A percentile compares a stretch with the other conserved stretches of the same genome.
phyloP scores from a whole-genome alignment of 23 tunicate genomes.

The Corella eumyota region DNA sequence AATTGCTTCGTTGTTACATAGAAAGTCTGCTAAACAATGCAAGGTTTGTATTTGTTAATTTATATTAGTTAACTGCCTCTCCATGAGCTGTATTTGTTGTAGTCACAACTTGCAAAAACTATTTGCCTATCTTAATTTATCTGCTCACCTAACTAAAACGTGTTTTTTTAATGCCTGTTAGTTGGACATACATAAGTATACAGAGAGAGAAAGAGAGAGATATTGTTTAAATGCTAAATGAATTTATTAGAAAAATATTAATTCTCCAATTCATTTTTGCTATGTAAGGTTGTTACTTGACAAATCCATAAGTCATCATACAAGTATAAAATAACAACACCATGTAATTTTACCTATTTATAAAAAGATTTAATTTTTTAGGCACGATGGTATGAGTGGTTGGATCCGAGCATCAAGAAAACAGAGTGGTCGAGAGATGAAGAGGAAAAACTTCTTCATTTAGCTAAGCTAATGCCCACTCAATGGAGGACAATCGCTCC shows the following conservation, averaged over 20 bases:
- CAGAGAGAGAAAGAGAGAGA: no score
- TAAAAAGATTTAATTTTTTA: background rate
- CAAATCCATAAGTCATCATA: no score
- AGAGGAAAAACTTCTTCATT: conserved; percentile 94
- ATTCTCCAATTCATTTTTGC: no score
- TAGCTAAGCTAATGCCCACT: conserved; percentile 95
- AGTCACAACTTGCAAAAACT: no score
- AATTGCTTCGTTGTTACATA: conserved; percentile 88
- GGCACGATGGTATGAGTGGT: conserved; percentile 98
- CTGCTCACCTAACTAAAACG: no score
- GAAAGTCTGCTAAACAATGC: conserved; percentile 97
- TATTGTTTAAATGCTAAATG: no score
- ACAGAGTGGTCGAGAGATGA: conserved; percentile 99
- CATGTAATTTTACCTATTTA: background rate
- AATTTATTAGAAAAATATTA: no score
- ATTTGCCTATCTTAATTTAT: no score
- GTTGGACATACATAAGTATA: no score
- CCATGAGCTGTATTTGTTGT: background rate
- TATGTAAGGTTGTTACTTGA: no score
- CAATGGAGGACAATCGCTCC: conserved; percentile 99
- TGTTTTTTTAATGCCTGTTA: no score
- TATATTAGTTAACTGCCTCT: background rate
- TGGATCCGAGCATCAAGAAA: conserved; percentile 96
- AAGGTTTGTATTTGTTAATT: conserved; percentile 37
- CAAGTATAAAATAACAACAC: no score